Evolutionary conservation across 2,888 invertebrate genomes (phyloP).

Genomic region (Cataglyphis rosenhaueri): DNA sequence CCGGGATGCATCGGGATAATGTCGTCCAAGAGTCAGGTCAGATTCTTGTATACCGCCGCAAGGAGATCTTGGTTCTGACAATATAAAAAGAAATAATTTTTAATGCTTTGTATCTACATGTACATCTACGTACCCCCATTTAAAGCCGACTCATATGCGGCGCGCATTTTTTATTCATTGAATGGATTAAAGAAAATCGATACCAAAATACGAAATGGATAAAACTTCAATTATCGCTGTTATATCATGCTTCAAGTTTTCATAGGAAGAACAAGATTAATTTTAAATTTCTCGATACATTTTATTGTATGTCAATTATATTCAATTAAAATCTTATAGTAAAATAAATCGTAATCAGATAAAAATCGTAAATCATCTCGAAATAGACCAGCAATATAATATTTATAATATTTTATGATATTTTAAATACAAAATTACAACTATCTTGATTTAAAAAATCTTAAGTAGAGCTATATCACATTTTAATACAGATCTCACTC

Average conservation of each 20-base stretch:
- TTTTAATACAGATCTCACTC: background rate
- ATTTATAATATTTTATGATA: background rate
- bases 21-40: conserved; percentile 33
- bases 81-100: background rate
- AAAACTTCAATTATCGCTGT: background rate
- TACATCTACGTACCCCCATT: background rate
- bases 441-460: background rate
- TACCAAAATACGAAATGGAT: background rate
- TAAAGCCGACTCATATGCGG: background rate
- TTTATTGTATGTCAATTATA: background rate
- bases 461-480: background rate
- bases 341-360: background rate
- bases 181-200: conserved; percentile 42
- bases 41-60: background rate
- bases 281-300: conserved; percentile 1
- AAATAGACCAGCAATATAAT: background rate
- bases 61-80: conserved; percentile 18
- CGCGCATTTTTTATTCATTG: conserved; percentile 44
- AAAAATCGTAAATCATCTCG: background rate
- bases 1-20: conserved; percentile 45
- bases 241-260: conserved; percentile 9
- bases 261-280: background rate
- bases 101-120: background rate
- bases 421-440: background rate
- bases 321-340: background rate